A percentile compares a stretch with the other conserved stretches of the same genome.
Conservation (phyloP, 2,888 invertebrate genomes). For the Craniophora ligustri region DNA sequence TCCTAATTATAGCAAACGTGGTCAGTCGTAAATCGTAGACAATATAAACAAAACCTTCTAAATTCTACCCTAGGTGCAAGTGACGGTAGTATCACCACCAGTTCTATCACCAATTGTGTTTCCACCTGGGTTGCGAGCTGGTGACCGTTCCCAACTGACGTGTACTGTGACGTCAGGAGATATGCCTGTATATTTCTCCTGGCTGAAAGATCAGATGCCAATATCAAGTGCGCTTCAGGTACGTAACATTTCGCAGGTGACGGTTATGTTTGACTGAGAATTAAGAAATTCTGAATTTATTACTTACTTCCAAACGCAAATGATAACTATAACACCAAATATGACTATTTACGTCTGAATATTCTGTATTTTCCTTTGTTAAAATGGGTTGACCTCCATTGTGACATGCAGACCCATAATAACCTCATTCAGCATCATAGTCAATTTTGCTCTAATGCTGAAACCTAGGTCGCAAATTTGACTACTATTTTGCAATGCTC, state of each 20-base stretch:
- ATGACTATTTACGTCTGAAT: no score
- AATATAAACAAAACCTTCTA: not conserved
- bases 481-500: not conserved
- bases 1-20: no score
- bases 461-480: not conserved
- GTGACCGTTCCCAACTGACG: constrained; percentile 94
- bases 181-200: constrained; percentile 90
- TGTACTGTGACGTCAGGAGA: constrained; percentile 94
- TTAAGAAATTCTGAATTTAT: no score
- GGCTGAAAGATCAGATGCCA: constrained; percentile 90
- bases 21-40: no score
- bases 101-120: constrained; percentile 95
- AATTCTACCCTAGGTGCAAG: constrained; percentile 71
- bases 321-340: no score
- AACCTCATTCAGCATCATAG: no score
- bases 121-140: constrained; percentile 93
- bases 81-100: constrained; percentile 90
- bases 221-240: constrained; percentile 91
- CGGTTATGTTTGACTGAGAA: not conserved
- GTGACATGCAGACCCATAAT: no score
- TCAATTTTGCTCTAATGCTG: no score
- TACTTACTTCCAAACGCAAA: no score
- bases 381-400: no score
- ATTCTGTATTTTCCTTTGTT: no score
- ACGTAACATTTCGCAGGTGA: constrained; percentile 32